Evolutionary conservation across 1,140 invertebrate genomes (phyloP), one percentile per base, ranked within the genome.

Genomic region (Antheraea mylitta): DNA sequence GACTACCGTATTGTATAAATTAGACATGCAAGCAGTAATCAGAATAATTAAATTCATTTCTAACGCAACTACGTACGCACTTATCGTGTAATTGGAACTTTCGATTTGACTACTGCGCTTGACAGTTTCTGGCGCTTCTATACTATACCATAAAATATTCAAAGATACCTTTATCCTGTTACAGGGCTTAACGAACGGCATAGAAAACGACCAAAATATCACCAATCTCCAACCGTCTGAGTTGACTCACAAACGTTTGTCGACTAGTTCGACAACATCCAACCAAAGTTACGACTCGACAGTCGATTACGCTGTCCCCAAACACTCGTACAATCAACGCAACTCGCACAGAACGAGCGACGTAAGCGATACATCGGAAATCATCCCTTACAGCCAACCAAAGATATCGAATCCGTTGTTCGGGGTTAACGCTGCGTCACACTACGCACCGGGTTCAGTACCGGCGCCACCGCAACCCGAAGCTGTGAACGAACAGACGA

Each of bases 141-240:
- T n/a, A n/a, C 13, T 16, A 13, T 53, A 13, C 45, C 16, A 53
- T 53, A 53, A 53, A 53, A 53, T 1, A 53, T 53, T 13, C 10
- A 53, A 13, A 53, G 45, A 53, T 0, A 53, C 9, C 11, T 63
- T 58, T 72, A 62, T 71, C 70, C 18, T 58, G 66, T 87, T 89
- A 13, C 90, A 93, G 92, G 92, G 92, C 74, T 78, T 93, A 68
- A 80, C 88, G 37, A 92, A 92, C 71, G 89, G 90, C 45, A 90
- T 93, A 45, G 93, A 94, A 68, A 93, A 93, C 68, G 93, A 94
- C 71, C 93, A 93, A 70, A 93, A 92, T 71, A 83, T 80, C 16
- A 85, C 90, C 0, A 86, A 94, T 71, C 80, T 91, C 60, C 75
- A 90, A 48, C 81, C 93, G 72, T 93, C 94, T 2, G 89, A 91